These are phyloP conservation scores for Meandrusa payeni DNA, from an alignment of 2,888 invertebrate genomes.

Conservation along the genomic window DNA sequence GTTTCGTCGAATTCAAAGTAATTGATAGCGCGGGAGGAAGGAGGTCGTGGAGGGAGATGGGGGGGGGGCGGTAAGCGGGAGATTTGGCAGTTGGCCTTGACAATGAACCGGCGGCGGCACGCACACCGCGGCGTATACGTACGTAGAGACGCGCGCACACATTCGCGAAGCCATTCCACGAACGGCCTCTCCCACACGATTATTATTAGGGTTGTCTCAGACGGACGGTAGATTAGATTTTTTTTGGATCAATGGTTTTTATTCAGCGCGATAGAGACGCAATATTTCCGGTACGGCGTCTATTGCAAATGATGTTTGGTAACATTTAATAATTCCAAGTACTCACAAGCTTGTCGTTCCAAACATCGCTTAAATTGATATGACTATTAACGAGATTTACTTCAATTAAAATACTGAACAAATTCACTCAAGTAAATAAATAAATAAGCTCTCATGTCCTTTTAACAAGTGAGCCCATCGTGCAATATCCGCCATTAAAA, in stretches of 20 bases:
- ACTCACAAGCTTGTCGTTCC: no score
- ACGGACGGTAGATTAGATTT: constrained; percentile 25
- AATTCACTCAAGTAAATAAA: no score
- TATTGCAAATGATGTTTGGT: no score
- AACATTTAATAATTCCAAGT: no score
- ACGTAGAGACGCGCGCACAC: constrained; percentile 59
- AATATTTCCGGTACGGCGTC: constrained; percentile 16
- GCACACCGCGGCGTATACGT: constrained; percentile 53
- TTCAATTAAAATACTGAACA: no score
- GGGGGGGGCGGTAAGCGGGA: constrained; percentile 61
- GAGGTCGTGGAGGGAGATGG: constrained; percentile 50
- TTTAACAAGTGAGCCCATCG: no score
- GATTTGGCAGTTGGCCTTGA: constrained; percentile 79
- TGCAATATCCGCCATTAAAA: no score
- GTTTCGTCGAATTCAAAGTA: constrained; percentile 61
- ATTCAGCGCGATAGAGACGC: constrained; percentile 11
- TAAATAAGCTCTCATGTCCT: no score
- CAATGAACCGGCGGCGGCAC: constrained; percentile 76
- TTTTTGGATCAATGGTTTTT: constrained; percentile 21
- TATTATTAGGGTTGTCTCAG: constrained; percentile 54
- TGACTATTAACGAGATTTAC: no score
- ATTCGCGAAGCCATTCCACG: constrained; percentile 60
- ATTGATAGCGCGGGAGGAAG: constrained; percentile 49
- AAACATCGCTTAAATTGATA: no score
- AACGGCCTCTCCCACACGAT: constrained; percentile 71